Evolutionary conservation across 2,888 invertebrate genomes (phyloP).

Genomic region (Neuroscelio doddi): DNA sequence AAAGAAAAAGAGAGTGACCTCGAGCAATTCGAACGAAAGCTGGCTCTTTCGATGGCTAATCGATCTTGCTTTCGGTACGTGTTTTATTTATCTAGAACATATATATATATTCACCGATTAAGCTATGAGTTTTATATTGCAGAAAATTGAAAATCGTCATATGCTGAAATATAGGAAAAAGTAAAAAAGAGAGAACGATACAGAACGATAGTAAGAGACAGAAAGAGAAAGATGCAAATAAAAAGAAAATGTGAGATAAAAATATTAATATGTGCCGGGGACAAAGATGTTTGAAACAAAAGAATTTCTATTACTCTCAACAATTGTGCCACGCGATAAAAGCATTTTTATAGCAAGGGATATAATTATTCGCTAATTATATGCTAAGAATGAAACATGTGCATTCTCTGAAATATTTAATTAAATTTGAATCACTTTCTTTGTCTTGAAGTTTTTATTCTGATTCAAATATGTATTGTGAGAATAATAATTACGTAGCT

Average conservation of each 20-base stretch:
- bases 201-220: too few relatives aligned
- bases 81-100: too few relatives aligned
- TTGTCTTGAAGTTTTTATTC: neutral
- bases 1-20: too few relatives aligned
- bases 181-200: too few relatives aligned
- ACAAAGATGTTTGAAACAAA: conserved; percentile 29
- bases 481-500: too few relatives aligned
- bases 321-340: conserved; percentile 16
- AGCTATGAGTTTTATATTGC: too few relatives aligned
- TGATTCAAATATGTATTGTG: neutral
- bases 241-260: conserved; percentile 12
- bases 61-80: too few relatives aligned
- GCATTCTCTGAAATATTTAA: conserved; percentile 20
- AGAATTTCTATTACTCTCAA: conserved; percentile 29
- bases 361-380: conserved; percentile 34
- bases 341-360: conserved; percentile 17
- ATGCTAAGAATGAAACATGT: conserved; percentile 12
- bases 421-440: conserved; percentile 17
- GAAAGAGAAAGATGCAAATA: neutral
- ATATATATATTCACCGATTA: too few relatives aligned
- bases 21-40: too few relatives aligned
- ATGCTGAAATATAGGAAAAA: too few relatives aligned
- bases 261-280: conserved; percentile 21
- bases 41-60: too few relatives aligned
- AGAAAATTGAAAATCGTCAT: too few relatives aligned